These are phyloP conservation scores for Zootermopsis nevadensis DNA, from an alignment of 2,888 invertebrate genomes.

Conservation along the genomic window DNA sequence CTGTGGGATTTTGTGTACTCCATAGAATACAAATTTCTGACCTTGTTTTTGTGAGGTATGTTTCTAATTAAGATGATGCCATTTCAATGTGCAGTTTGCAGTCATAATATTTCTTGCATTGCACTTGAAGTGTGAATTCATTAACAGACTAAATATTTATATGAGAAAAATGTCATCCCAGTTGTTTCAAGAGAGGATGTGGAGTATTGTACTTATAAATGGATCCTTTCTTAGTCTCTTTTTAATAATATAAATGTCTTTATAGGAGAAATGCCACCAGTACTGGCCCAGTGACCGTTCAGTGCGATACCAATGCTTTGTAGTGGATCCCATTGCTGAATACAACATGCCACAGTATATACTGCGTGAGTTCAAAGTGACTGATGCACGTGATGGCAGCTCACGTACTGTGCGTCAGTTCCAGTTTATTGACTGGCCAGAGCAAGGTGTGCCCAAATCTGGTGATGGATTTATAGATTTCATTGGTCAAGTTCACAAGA, in stretches of 20 bases:
- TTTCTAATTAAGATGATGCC: too few relatives aligned
- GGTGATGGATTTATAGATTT: slow-evolving; percentile 99
- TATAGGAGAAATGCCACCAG: slow-evolving; percentile 97
- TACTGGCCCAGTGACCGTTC: slow-evolving; percentile 99
- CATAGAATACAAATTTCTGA: too few relatives aligned
- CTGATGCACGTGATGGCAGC: slow-evolving; percentile 96
- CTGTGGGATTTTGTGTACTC: too few relatives aligned
- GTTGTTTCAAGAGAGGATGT: too few relatives aligned
- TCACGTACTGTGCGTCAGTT: slow-evolving; percentile 96
- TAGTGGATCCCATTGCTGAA: slow-evolving; percentile 98
- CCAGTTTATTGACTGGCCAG: slow-evolving; percentile 97
- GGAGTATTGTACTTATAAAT: too few relatives aligned
- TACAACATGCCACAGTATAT: slow-evolving; percentile 99
- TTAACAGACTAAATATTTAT: too few relatives aligned
- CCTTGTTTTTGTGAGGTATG: too few relatives aligned
- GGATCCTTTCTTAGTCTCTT: too few relatives aligned
- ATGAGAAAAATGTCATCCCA: too few relatives aligned
- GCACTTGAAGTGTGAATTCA: too few relatives aligned
- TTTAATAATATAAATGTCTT: neutral
- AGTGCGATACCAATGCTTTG: slow-evolving; percentile 96
- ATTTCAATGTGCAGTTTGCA: too few relatives aligned
- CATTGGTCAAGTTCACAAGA: slow-evolving; percentile 99
- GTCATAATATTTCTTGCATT: too few relatives aligned
- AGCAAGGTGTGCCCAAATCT: slow-evolving; percentile 95
- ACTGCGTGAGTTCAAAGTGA: slow-evolving; percentile 98